Conservation (phyloP, 1,140 invertebrate species). For the Nasonia giraulti region DNA sequence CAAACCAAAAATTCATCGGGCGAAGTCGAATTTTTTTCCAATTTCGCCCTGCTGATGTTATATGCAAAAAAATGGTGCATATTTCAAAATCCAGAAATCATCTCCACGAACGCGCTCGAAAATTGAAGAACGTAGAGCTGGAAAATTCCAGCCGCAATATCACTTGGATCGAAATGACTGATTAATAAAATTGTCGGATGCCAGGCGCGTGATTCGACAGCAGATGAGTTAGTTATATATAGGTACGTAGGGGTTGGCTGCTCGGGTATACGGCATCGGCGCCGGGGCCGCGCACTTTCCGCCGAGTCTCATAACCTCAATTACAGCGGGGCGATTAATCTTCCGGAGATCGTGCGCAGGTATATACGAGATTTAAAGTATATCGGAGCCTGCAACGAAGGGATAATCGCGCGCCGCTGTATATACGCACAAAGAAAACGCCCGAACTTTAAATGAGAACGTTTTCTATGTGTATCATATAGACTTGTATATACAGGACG, state of each 20-base stretch:
- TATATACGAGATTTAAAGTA: conserved; percentile 36
- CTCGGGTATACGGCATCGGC: neutral
- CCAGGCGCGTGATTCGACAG: conserved; percentile 1
- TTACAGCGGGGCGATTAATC: conserved; percentile 44
- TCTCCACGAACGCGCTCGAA: neutral
- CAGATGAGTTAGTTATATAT: neutral
- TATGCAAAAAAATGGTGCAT: neutral
- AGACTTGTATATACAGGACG: too few species aligned
- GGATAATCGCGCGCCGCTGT: neutral
- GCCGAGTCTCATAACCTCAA: conserved; percentile 42
- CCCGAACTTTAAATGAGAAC: neutral
- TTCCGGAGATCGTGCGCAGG: conserved; percentile 33
- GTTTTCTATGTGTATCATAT: too few species aligned
- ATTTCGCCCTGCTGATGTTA: neutral
- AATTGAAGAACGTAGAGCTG: neutral
- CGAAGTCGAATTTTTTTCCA: neutral
- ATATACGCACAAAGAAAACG: neutral
- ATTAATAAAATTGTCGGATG: conserved; percentile 4
- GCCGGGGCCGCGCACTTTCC: neutral
- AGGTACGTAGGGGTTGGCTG: neutral
- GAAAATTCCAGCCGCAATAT: neutral
- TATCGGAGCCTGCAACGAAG: conserved; percentile 9
- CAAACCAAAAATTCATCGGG: too few species aligned
- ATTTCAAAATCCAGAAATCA: neutral
- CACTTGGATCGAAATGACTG: neutral